A percentile compares a stretch with the other conserved stretches of the same genome.
These are phyloP conservation scores for Phrynocephalus versicolor DNA, from an alignment of 2,113 vertebrate species.

Conservation along the genomic window DNA sequence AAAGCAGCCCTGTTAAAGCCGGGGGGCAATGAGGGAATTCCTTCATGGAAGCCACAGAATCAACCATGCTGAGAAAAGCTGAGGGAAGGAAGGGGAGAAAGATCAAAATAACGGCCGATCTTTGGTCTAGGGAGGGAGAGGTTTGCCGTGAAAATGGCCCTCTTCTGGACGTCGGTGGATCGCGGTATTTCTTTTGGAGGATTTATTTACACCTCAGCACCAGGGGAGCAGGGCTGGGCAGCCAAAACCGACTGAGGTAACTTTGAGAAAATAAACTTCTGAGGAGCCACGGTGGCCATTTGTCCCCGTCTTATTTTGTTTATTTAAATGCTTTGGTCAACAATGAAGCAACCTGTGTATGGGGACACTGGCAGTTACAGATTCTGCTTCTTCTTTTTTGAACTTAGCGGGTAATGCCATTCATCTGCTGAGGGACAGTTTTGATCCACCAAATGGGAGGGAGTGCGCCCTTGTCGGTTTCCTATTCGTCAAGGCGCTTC, in stretches of 20 bases:
- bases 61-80: background rate
- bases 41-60: background rate
- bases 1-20: conserved; percentile 16
- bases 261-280: conserved; percentile 51
- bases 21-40: background rate
- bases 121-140: background rate
- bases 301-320: conserved; percentile 69
- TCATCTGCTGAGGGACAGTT: conserved; percentile 62
- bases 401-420: conserved; percentile 55
- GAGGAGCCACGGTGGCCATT: conserved; percentile 58
- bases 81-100: background rate
- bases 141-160: conserved; percentile 46
- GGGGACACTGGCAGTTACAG: conserved; percentile 43
- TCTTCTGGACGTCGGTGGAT: conserved; percentile 58
- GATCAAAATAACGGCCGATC: conserved; percentile 50
- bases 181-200: conserved; percentile 62
- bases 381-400: conserved; percentile 55
- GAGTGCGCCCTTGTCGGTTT: conserved; percentile 61
- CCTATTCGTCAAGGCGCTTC: conserved; percentile 66
- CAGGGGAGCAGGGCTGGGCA: conserved; percentile 44
- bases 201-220: conserved; percentile 72
- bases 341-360: conserved; percentile 64
- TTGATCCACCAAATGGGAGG: conserved; percentile 60
- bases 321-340: conserved; percentile 53
- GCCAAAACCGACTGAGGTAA: conserved; percentile 68